phyloP scores from a whole-genome alignment of 2,113 vertebrate species.

The Arothron firmamentum region DNA sequence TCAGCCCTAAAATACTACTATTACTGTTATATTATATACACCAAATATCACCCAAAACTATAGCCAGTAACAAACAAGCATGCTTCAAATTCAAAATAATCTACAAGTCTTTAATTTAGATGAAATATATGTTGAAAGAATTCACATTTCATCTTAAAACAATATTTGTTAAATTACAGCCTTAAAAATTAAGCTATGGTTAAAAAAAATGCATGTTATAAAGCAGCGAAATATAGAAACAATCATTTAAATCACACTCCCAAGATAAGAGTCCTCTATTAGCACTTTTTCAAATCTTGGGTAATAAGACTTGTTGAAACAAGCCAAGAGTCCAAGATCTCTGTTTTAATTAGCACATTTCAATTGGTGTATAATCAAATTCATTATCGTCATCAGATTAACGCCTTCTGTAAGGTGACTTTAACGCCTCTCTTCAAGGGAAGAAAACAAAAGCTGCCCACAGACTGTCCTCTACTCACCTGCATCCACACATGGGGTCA shows the following conservation, averaged over 20 bases:
- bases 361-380: conserved; percentile 50
- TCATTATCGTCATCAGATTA: conserved; percentile 35
- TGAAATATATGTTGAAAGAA: no score
- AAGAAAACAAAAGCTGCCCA: conserved; percentile 12
- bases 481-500: conserved; percentile 9
- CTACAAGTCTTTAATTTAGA: no score
- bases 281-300: conserved; percentile 55
- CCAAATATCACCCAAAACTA: no score
- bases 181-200: no score
- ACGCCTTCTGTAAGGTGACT: conserved; percentile 9
- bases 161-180: no score
- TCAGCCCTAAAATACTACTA: no score
- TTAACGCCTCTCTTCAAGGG: conserved; percentile 22
- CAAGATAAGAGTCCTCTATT: conserved; percentile 48
- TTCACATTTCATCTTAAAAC: no score
- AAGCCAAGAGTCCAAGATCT: conserved; percentile 43
- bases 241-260: conserved; percentile 21
- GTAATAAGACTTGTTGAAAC: conserved; percentile 49
- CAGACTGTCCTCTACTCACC: conserved; percentile 10
- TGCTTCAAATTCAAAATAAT: no score
- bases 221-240: conserved; percentile 22
- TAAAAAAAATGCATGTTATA: no score
- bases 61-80: no score
- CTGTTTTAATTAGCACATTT: conserved; percentile 63
- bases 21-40: no score